These are phyloP conservation scores for Nothobranchius furzeri DNA, from an alignment of 2,113 vertebrate genomes.

Conservation along the genomic window DNA sequence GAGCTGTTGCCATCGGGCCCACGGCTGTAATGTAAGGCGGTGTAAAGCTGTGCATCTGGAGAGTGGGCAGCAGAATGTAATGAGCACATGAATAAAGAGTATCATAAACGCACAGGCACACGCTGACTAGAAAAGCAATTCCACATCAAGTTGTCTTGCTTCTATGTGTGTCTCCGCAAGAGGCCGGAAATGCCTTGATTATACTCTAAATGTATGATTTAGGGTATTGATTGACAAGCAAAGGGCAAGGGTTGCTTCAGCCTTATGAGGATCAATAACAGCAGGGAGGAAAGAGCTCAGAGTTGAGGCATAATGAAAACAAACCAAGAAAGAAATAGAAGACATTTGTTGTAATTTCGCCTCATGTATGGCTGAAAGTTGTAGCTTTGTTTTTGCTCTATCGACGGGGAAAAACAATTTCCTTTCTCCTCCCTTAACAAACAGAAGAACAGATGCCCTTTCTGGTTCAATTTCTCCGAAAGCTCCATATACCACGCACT, in stretches of 20 bases:
- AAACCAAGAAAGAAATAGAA: background rate
- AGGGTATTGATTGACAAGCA: constrained; percentile 23
- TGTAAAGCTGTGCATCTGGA: constrained; percentile 8
- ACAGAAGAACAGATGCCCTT: background rate
- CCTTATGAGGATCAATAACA: constrained; percentile 28
- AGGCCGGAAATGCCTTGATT: constrained; percentile 13
- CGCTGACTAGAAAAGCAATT: background rate
- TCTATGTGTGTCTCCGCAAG: constrained; percentile 21
- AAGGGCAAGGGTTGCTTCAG: constrained; percentile 36
- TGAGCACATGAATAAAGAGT: background rate
- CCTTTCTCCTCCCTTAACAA: background rate
- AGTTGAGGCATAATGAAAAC: background rate
- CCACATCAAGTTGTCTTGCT: background rate
- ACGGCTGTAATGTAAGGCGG: constrained; percentile 11
- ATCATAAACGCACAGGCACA: background rate
- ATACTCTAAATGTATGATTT: constrained; percentile 28
- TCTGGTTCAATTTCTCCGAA: background rate
- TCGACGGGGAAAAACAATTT: constrained; percentile 11
- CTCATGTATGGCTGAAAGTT: background rate
- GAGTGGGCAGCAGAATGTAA: background rate
- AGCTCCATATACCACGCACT: background rate
- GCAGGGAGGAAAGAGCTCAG: background rate
- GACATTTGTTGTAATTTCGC: background rate
- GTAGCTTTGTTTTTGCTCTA: background rate
- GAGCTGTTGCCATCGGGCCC: constrained; percentile 16